A percentile compares a stretch with the other conserved stretches of the same genome.
Evolutionary conservation across 2,797 vertebrate species (phyloP).

Genomic region (Nyctalus aviator): DNA sequence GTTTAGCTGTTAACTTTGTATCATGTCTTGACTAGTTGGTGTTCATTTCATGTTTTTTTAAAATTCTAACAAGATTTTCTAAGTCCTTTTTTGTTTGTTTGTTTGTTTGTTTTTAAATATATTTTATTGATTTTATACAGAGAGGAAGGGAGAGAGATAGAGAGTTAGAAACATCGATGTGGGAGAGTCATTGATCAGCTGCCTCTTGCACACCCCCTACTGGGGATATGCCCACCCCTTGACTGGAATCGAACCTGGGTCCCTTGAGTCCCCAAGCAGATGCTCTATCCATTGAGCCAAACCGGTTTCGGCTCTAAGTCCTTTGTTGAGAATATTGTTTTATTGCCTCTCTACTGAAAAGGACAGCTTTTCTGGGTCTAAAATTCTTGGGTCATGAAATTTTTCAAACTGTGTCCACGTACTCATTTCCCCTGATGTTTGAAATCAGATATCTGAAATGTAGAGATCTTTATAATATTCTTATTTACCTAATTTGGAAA

Average conservation of each 20-base stretch:
- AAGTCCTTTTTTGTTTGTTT: neutral
- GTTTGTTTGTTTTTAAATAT: too few relatives aligned
- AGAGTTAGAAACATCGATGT: too few relatives aligned
- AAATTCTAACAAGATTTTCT: neutral
- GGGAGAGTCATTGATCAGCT: too few relatives aligned
- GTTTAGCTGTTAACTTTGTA: neutral
- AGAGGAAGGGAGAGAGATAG: too few relatives aligned
- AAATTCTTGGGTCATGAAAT: conserved; percentile 2
- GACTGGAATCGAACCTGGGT: too few relatives aligned
- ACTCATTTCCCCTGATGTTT: neutral
- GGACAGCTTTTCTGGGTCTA: neutral
- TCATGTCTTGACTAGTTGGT: neutral
- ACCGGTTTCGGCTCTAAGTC: too few relatives aligned
- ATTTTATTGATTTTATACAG: too few relatives aligned
- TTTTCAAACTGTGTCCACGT: neutral
- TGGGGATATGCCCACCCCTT: too few relatives aligned
- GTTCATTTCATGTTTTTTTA: conserved; percentile 4
- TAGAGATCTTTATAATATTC: neutral
- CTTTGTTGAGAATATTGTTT: neutral
- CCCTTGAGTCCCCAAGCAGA: too few relatives aligned
- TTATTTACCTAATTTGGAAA: neutral
- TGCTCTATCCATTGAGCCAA: too few relatives aligned
- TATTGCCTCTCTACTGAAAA: conserved; percentile 10
- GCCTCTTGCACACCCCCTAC: too few relatives aligned
- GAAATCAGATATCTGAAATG: neutral